Percentiles rank a stretch among this genome's conserved stretches.
Evolutionary conservation across 2,888 invertebrate genomes (phyloP).

Genomic region (Volucella inanis): DNA sequence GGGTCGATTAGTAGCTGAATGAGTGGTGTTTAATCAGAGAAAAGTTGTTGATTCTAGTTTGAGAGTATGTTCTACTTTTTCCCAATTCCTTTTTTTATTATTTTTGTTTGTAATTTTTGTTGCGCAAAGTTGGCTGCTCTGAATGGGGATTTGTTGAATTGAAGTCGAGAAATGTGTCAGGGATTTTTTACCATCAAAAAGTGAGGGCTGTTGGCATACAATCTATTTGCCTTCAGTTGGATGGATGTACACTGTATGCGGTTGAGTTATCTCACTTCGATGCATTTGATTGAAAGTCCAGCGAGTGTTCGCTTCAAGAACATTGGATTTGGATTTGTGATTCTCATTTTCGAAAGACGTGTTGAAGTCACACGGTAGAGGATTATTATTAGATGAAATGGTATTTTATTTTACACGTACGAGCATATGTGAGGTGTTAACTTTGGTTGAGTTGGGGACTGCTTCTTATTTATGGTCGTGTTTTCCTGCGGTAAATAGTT

Average conservation of each 20-base stretch:
- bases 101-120: conserved; percentile 5
- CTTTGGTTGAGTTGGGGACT: too few species aligned
- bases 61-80: conserved; percentile 7
- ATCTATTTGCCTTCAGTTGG: conserved; percentile 67
- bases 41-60: conserved; percentile 58
- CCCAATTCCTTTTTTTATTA: conserved; percentile 3
- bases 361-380: conserved; percentile 41
- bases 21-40: conserved; percentile 62
- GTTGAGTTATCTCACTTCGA: conserved; percentile 61
- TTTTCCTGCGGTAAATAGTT: too few species aligned
- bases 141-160: conserved; percentile 49
- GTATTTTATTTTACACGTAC: conserved; percentile 5
- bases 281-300: conserved; percentile 69
- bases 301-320: conserved; percentile 50
- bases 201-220: conserved; percentile 23
- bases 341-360: conserved; percentile 49
- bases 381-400: conserved; percentile 54
- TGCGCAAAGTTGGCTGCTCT: conserved; percentile 9
- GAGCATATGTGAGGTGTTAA: too few species aligned
- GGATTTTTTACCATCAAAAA: conserved; percentile 46
- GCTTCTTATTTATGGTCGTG: too few species aligned
- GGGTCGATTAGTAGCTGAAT: conserved; percentile 69
- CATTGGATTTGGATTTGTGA: conserved; percentile 41
- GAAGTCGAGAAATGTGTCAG: conserved; percentile 64
- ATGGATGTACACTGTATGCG: conserved; percentile 62